A percentile compares a stretch with the other conserved stretches of the same genome.
Conservation (phyloP, 2,888 invertebrate genomes). For the Euphydryas editha region DNA sequence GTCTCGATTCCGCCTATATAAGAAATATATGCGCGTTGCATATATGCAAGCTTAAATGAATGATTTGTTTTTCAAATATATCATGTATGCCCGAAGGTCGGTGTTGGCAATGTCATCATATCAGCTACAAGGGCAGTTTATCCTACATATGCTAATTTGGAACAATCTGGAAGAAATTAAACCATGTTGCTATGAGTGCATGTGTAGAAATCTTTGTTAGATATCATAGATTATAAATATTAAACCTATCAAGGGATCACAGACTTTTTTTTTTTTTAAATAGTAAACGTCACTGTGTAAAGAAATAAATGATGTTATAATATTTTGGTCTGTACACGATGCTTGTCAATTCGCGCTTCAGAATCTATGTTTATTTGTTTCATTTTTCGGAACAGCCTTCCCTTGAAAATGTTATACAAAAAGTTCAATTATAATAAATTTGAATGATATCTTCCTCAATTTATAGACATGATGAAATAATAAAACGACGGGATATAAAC, state of each 20-base stretch:
- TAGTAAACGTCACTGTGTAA: neutral
- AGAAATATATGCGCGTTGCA: constrained; percentile 45
- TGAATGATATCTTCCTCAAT: constrained; percentile 20
- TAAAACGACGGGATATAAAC: neutral
- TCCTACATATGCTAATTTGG: constrained; percentile 53
- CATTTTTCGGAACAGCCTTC: constrained; percentile 57
- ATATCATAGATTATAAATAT: neutral
- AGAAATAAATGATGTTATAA: neutral
- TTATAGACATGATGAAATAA: neutral
- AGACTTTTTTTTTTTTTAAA: neutral
- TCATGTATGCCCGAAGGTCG: constrained; percentile 34
- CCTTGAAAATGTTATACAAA: constrained; percentile 55
- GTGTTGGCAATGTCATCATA: constrained; percentile 44
- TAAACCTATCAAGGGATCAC: neutral
- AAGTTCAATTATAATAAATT: constrained; percentile 28
- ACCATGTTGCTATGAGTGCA: constrained; percentile 1
- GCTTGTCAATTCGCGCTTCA: constrained; percentile 49
- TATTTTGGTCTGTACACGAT: neutral
- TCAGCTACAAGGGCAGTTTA: constrained; percentile 47
- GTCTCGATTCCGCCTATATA: constrained; percentile 42
- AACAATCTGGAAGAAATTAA: constrained; percentile 54
- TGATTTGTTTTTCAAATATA: constrained; percentile 45
- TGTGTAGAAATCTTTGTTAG: neutral
- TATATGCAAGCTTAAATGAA: constrained; percentile 51
- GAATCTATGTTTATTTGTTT: constrained; percentile 46